A percentile compares a stretch with the other conserved stretches of the same genome.
Evolutionary conservation across 1,140 invertebrate genomes (phyloP).

Genomic region (Cydia pomonella): DNA sequence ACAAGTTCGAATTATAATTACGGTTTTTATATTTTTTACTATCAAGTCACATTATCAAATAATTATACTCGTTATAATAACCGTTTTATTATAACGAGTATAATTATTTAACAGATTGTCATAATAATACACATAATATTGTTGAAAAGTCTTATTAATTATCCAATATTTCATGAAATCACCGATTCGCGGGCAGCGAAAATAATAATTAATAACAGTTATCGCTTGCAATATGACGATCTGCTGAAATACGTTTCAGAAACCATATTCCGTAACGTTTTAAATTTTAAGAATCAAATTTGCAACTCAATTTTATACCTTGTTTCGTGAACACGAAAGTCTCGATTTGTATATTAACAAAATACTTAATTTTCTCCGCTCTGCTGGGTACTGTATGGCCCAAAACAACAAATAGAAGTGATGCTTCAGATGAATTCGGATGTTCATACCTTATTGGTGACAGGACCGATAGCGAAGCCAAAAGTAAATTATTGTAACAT

Average conservation of each 20-base stretch:
- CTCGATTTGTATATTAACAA: neutral
- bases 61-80: neutral
- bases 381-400: neutral
- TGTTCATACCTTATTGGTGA: neutral
- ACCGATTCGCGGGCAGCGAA: neutral
- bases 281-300: neutral
- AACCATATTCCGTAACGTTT: neutral
- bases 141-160: neutral
- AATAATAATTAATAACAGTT: constrained; percentile 7
- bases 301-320: neutral
- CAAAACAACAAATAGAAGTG: neutral
- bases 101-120: neutral
- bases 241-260: constrained; percentile 4
- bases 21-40: too few species aligned
- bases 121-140: neutral
- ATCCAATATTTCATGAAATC: neutral
- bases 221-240: constrained; percentile 9
- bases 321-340: neutral
- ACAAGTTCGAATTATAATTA: too few species aligned
- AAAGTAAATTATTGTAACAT: neutral
- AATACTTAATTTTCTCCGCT: neutral
- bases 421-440: neutral
- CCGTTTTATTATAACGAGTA: too few species aligned
- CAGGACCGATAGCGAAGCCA: neutral
- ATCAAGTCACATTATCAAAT: too few species aligned